A percentile compares a stretch with the other conserved stretches of the same genome.
These are phyloP conservation scores for Pelecanoides urinatrix DNA, from an alignment of 2,113 vertebrate genomes.

Conservation along the genomic window DNA sequence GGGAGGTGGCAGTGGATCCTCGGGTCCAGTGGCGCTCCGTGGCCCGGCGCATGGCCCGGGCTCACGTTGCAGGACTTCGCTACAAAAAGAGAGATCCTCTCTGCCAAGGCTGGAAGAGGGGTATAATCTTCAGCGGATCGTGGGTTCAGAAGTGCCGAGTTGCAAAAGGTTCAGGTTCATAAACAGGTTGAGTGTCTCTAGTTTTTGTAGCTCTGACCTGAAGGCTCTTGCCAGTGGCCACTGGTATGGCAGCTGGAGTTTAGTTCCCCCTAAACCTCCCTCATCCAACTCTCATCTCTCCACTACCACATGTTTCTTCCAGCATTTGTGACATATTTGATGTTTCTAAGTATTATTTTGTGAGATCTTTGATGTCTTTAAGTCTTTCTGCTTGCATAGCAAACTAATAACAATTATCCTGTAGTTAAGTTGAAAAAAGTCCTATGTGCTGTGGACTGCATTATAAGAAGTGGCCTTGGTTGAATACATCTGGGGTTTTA, in stretches of 20 bases:
- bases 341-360: neutral
- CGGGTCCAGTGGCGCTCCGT: accelerated
- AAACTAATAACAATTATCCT: neutral
- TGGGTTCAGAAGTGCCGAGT: neutral
- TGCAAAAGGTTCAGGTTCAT: neutral
- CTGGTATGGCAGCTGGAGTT: neutral
- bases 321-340: neutral
- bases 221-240: neutral
- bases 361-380: neutral
- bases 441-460: neutral
- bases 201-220: neutral
- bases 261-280: neutral
- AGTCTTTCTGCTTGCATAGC: neutral
- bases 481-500: neutral
- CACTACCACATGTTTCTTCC: neutral
- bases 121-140: neutral
- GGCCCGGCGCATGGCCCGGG: neutral
- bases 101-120: neutral
- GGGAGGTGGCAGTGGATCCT: neutral
- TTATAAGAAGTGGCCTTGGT: neutral
- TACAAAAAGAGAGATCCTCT: neutral
- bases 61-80: neutral
- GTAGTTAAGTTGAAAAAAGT: neutral
- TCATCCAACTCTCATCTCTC: neutral
- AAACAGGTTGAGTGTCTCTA: neutral